Percentiles rank a stretch among this genome's conserved stretches.
Conservation (phyloP, 1,140 invertebrate genomes). For the Caenorhabditis brenneri region DNA sequence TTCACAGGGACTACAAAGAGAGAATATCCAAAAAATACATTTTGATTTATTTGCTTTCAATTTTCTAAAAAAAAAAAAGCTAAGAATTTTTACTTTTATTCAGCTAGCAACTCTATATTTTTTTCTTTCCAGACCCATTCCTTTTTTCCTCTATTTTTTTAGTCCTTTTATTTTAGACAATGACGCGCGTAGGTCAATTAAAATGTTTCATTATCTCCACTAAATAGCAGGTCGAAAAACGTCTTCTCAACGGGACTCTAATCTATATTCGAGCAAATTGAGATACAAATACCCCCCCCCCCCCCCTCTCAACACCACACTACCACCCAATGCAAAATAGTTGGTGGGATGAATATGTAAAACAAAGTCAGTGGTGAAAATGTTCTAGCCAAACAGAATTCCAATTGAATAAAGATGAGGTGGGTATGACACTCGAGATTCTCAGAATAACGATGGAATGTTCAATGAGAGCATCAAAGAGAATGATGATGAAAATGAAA, state of each 20-base stretch:
- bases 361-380: neutral
- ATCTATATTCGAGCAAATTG: neutral
- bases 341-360: slow-evolving; percentile 27
- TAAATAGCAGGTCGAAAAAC: no score
- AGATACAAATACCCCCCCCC: neutral
- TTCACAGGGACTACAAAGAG: no score
- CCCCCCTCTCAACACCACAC: neutral
- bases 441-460: neutral
- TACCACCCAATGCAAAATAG: slow-evolving; percentile 6
- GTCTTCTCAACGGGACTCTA: neutral
- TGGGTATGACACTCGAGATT: neutral
- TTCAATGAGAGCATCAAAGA: slow-evolving; percentile 12
- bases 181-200: no score
- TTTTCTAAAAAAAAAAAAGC: no score
- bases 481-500: neutral
- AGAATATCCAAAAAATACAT: no score
- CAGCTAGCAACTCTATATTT: no score
- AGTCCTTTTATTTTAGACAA: no score
- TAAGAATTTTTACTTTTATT: no score
- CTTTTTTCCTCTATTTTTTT: no score
- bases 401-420: slow-evolving; percentile 14
- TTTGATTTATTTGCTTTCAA: no score
- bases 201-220: no score
- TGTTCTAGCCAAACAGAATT: neutral
- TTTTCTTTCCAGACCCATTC: no score